Evolutionary conservation across 2,888 invertebrate species (phyloP).

Genomic region (Lochmaea crataegi): DNA sequence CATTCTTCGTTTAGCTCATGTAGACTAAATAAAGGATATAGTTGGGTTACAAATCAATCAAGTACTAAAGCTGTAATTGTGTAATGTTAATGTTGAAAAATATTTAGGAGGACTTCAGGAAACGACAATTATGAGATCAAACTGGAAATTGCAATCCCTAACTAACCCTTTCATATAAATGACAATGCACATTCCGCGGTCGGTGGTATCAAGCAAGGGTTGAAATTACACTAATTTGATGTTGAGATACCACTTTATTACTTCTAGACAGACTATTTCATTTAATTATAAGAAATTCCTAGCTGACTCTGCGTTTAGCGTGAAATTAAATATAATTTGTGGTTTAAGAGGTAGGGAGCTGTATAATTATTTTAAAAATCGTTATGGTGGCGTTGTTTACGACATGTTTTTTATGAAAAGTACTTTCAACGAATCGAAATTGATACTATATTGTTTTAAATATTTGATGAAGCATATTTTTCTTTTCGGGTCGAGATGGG

Average conservation of each 20-base stretch:
- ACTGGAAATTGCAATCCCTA: constrained; percentile 33
- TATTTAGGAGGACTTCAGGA: background rate
- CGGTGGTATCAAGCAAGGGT: constrained; percentile 57
- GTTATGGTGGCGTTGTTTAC: background rate
- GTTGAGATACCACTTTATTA: constrained; percentile 59
- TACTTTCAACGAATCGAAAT: too few species aligned
- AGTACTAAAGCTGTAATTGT: too few species aligned
- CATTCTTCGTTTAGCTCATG: too few species aligned
- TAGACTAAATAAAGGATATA: too few species aligned
- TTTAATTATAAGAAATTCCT: constrained; percentile 35
- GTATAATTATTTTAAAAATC: background rate
- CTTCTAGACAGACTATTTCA: constrained; percentile 35
- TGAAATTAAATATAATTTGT: constrained; percentile 10
- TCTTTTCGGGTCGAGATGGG: too few species aligned
- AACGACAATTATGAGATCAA: background rate
- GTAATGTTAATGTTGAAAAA: background rate
- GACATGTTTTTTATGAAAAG: background rate
- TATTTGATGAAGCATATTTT: too few species aligned
- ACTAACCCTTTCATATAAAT: constrained; percentile 49
- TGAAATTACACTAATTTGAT: constrained; percentile 61
- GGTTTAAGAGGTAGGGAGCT: background rate
- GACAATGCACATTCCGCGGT: constrained; percentile 58
- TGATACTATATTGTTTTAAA: too few species aligned
- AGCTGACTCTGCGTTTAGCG: constrained; percentile 12
- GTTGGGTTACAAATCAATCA: too few species aligned